Evolutionary conservation across 2,113 vertebrate species (phyloP), one percentile per base, ranked within the genome.

Genomic region (Elephas maximus): DNA sequence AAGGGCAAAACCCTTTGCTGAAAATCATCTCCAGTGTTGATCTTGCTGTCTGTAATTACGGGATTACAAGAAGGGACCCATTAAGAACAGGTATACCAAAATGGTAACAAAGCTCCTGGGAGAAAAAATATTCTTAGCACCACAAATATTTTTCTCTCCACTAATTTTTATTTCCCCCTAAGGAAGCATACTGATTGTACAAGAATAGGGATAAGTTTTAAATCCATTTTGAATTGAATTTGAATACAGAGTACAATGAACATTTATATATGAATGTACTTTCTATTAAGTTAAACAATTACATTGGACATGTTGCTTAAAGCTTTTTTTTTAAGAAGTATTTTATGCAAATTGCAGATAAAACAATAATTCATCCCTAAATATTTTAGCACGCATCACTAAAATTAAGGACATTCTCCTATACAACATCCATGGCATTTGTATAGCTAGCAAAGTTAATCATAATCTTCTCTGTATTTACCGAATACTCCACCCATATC

Each of bases 161-260:
- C 3, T 74, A 3, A 44, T 60, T 57, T n/a, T 57, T 57, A 12
- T 57, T 57, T 17, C 53, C 15, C 53, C 15, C 11, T 12, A 48
- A 48, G 85, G 6, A 14, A 51, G 0, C 3, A 45, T 4, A 65
- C 0, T 30, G 5, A 51, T 53, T 76, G 0, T 15, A 41, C 0
- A 76, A 21, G 7, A 77, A 88, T 88, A 21, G 5, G 8, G 28
- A 69, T 62, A 45, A 69, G 71, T 63, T 60, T 63, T 65, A 41
- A 91, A n/a, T 86, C 30, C 33, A 67, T 83, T 73, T 87, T 92
- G 21, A 78, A 11, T 57, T 57, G 53, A 65, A 76, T 30, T 91
- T 91, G 23, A 77, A 62, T 17, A 88, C 5, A 84, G 8, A 71
- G 6, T 71, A 12, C 28, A 88, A 24, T 74, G 8, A 48, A 37